Conservation (phyloP, 2,888 invertebrate genomes). For the Leucoma salicis region DNA sequence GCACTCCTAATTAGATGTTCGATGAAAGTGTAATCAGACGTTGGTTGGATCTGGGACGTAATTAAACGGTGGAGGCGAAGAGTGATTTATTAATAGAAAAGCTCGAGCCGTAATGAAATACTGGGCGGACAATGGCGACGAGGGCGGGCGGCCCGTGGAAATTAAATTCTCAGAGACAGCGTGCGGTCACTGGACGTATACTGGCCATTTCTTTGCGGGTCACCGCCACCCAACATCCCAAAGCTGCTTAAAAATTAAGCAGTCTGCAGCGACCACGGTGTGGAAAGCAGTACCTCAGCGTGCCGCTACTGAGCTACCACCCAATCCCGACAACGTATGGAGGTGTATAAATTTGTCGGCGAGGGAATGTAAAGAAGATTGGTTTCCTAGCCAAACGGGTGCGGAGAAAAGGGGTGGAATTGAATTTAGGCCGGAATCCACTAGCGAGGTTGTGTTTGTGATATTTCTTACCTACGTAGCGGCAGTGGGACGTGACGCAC, state of each 20-base stretch:
- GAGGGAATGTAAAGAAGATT: slow-evolving; percentile 80
- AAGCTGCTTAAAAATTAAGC: slow-evolving; percentile 68
- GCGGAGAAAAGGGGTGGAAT: slow-evolving; percentile 73
- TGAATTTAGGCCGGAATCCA: slow-evolving; percentile 76
- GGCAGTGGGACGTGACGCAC: slow-evolving; percentile 57
- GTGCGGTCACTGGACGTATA: slow-evolving; percentile 54
- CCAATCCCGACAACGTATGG: slow-evolving; percentile 69
- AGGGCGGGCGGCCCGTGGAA: slow-evolving; percentile 73
- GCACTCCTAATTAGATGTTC: slow-evolving; percentile 82
- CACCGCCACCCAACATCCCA: slow-evolving; percentile 31
- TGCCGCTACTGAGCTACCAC: slow-evolving; percentile 19
- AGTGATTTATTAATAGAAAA: slow-evolving; percentile 83
- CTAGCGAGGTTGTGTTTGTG: slow-evolving; percentile 65
- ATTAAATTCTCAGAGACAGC: slow-evolving; percentile 76
- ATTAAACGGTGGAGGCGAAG: slow-evolving; percentile 80
- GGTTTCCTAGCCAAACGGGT: slow-evolving; percentile 70
- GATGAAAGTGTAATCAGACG: slow-evolving; percentile 82
- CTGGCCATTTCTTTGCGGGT: slow-evolving; percentile 67
- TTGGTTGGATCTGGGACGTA: slow-evolving; percentile 77
- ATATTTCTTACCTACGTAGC: slow-evolving; percentile 67
- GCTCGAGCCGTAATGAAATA: slow-evolving; percentile 81
- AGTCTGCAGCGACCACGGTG: slow-evolving; percentile 31
- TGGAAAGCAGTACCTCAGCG: slow-evolving; percentile 31
- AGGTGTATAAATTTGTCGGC: slow-evolving; percentile 79
- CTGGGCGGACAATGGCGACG: slow-evolving; percentile 79